A percentile compares a stretch with the other conserved stretches of the same genome.
Evolutionary conservation across 1,140 invertebrate genomes (phyloP).

Genomic region (Drosophila funebris): DNA sequence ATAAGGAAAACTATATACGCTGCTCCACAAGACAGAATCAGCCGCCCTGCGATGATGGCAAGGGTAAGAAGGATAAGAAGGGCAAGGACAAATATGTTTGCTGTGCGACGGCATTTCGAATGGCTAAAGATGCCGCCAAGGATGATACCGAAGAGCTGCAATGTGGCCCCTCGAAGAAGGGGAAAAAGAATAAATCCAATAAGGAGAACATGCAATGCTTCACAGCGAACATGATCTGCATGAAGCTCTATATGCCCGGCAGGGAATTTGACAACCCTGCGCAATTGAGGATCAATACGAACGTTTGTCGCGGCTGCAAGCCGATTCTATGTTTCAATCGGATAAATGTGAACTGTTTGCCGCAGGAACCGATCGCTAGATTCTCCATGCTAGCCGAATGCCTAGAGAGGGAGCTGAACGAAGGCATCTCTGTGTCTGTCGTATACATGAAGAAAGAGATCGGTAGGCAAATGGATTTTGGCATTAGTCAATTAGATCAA

Average conservation of each 20-base stretch:
- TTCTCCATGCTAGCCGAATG: conserved; percentile 53
- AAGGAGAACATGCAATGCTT: conserved; percentile 28
- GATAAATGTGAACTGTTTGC: conserved; percentile 59
- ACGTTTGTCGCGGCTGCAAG: conserved; percentile 49
- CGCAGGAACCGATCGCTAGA: background rate
- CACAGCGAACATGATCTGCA: conserved; percentile 46
- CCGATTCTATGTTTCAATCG: conserved; percentile 20
- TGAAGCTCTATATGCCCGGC: conserved; percentile 58
- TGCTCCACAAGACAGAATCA: conserved; percentile 38
- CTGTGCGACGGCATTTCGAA: conserved; percentile 43
- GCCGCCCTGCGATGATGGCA: background rate
- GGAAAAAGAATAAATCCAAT: conserved; percentile 42
- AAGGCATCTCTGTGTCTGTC: conserved; percentile 47
- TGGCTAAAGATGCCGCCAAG: conserved; percentile 4
- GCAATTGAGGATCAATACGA: conserved; percentile 12
- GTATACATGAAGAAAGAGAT: conserved; percentile 57
- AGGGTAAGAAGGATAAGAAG: conserved; percentile 15
- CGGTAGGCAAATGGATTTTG: conserved; percentile 29
- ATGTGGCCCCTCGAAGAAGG: conserved; percentile 3
- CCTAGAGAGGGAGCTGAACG: conserved; percentile 36
- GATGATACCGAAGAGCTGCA: background rate
- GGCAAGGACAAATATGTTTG: conserved; percentile 35
- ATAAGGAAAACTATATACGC: conserved; percentile 44
- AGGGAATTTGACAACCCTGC: conserved; percentile 42
- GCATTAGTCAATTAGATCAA: too few relatives aligned